Percentiles rank a stretch among this genome's conserved stretches.
Evolutionary conservation across 2,888 invertebrate species (phyloP).

Genomic region (Lasioglossum malachurum): DNA sequence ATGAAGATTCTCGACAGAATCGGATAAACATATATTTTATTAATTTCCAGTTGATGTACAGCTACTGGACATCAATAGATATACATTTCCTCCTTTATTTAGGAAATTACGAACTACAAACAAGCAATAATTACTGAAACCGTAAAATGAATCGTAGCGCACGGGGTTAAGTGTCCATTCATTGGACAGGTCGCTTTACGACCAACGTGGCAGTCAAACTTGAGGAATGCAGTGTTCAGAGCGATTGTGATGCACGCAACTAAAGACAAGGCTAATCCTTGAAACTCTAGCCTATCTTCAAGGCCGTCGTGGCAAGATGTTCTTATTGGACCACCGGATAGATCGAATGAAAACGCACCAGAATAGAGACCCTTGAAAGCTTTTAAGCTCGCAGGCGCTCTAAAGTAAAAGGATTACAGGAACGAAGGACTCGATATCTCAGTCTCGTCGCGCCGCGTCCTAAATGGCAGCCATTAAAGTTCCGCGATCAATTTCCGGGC

Average conservation of each 20-base stretch:
- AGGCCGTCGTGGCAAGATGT: not conserved
- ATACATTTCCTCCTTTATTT: too few relatives aligned
- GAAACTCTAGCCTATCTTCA: not conserved
- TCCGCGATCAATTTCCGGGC: conserved; percentile 38
- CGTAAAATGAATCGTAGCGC: too few relatives aligned
- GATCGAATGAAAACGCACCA: not conserved
- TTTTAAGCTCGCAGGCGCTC: conserved; percentile 12
- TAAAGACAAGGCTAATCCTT: not conserved
- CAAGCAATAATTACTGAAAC: too few relatives aligned
- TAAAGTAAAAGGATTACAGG: not conserved
- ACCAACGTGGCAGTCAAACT: not conserved
- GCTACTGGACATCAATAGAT: too few relatives aligned
- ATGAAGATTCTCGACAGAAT: too few relatives aligned
- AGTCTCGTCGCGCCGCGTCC: conserved; percentile 17
- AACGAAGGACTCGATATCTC: conserved; percentile 18
- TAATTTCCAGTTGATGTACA: too few relatives aligned
- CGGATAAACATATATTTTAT: too few relatives aligned
- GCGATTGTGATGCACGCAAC: not conserved
- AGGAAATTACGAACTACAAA: too few relatives aligned
- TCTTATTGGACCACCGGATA: not conserved
- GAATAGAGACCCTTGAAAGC: not conserved
- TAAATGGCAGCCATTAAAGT: conserved; percentile 49
- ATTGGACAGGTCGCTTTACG: too few relatives aligned
- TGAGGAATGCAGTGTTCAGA: not conserved
- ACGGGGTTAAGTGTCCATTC: too few relatives aligned